phyloP scores from a whole-genome alignment of 2,113 vertebrate genomes.

The Chaenocephalus aceratus region DNA sequence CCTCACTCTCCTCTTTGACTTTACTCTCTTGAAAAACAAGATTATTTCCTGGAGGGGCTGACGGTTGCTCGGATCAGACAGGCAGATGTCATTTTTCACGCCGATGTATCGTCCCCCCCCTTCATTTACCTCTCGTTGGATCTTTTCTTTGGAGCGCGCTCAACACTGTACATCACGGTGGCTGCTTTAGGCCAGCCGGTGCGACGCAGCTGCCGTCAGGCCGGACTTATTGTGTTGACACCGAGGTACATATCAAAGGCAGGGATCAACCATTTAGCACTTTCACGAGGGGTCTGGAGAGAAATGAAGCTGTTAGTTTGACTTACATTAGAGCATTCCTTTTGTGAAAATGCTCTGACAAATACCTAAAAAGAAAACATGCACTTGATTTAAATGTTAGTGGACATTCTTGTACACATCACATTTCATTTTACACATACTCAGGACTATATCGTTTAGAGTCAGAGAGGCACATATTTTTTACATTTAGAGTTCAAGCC shows the following conservation, averaged over 20 bases:
- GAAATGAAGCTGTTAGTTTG: constrained; percentile 56
- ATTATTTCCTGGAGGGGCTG: constrained; percentile 88
- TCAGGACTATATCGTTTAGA: constrained; percentile 5
- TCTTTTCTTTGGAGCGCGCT: constrained; percentile 90
- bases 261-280: constrained; percentile 47
- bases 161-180: constrained; percentile 88
- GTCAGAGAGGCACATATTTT: neutral
- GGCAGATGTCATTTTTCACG: constrained; percentile 93
- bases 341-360: constrained; percentile 26
- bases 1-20: constrained; percentile 82
- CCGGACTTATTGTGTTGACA: constrained; percentile 51
- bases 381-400: constrained; percentile 20
- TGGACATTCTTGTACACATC: constrained; percentile 29
- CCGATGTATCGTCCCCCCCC: constrained; percentile 21
- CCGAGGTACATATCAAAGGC: constrained; percentile 65
- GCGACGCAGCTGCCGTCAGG: constrained; percentile 73
- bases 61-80: constrained; percentile 83
- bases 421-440: constrained; percentile 28
- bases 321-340: constrained; percentile 59
- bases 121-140: constrained; percentile 85
- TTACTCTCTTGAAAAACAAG: constrained; percentile 90
- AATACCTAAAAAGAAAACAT: constrained; percentile 55
- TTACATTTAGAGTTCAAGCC: neutral
- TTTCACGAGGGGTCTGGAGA: constrained; percentile 40
- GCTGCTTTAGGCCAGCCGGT: constrained; percentile 73